These are phyloP conservation scores for Petrocephalus schoutedeni DNA, from an alignment of 2,797 vertebrate genomes.

Conservation along the genomic window DNA sequence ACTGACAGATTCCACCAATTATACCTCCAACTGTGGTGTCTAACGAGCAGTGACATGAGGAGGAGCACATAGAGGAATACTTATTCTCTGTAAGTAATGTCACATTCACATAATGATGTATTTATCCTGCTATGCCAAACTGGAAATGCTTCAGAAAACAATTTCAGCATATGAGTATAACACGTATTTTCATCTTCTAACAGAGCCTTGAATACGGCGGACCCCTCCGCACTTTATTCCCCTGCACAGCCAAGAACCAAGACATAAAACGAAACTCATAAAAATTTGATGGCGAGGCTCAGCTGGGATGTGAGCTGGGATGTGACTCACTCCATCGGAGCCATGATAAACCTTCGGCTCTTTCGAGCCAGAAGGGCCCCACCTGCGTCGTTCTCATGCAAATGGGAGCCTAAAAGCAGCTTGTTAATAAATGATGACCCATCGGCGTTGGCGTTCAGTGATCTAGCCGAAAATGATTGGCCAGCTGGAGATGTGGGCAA, in stretches of 20 bases:
- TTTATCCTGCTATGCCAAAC: neutral
- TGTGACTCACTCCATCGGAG: neutral
- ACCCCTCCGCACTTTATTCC: neutral
- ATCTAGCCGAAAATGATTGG: too few relatives aligned
- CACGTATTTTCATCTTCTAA: neutral
- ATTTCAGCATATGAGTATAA: neutral
- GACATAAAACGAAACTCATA: neutral
- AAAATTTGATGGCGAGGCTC: neutral
- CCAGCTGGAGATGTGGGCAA: too few relatives aligned
- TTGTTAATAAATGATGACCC: constrained; percentile 9
- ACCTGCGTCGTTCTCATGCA: neutral
- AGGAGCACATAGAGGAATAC: neutral
- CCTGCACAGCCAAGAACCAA: neutral
- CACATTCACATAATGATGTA: neutral
- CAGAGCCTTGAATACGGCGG: neutral
- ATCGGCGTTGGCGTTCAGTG: neutral
- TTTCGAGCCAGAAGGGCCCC: neutral
- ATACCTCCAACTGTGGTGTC: neutral
- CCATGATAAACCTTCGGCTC: neutral
- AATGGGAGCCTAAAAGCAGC: constrained; percentile 12
- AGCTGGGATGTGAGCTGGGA: neutral
- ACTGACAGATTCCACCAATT: neutral
- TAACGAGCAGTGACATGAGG: neutral
- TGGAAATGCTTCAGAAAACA: neutral
- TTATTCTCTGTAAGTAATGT: neutral